Conservation (phyloP, 2,888 invertebrate species). For the Dolomedes plantarius region DNA sequence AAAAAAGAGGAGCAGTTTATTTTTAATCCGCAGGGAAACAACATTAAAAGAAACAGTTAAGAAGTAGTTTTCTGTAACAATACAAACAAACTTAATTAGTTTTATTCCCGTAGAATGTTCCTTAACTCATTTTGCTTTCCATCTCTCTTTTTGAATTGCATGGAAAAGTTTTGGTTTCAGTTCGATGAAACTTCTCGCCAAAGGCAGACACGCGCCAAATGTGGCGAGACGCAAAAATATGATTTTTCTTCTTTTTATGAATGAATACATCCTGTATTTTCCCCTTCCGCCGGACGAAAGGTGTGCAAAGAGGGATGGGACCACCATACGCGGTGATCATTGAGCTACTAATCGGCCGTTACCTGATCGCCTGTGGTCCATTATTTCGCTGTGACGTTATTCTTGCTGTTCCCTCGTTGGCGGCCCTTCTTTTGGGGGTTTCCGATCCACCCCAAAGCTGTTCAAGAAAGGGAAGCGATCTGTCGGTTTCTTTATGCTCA, state of each 20-base stretch:
- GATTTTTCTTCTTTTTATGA: background rate
- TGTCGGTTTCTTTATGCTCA: background rate
- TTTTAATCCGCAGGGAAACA: too few relatives aligned
- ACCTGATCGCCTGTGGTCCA: conserved; percentile 26
- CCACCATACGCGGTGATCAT: conserved; percentile 15
- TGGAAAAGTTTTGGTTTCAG: too few relatives aligned
- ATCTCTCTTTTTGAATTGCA: too few relatives aligned
- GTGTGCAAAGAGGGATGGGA: conserved; percentile 25
- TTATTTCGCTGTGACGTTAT: conserved; percentile 11
- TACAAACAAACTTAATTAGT: too few relatives aligned
- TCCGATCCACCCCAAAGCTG: background rate
- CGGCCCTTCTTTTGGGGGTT: background rate
- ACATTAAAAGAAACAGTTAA: too few relatives aligned
- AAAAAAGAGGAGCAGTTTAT: too few relatives aligned
- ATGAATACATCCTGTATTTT: conserved; percentile 1
- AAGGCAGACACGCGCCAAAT: too few relatives aligned
- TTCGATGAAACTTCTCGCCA: too few relatives aligned
- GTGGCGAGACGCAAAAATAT: background rate
- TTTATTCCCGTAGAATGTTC: too few relatives aligned
- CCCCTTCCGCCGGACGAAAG: background rate
- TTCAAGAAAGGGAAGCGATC: background rate
- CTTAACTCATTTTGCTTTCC: too few relatives aligned
- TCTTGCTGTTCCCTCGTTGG: background rate
- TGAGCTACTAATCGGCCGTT: conserved; percentile 22
- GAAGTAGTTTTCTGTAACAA: too few relatives aligned